Evolutionary conservation across 2,797 vertebrate species (phyloP), one percentile per base, ranked within the genome.

Genomic region (Zalophus californianus): DNA sequence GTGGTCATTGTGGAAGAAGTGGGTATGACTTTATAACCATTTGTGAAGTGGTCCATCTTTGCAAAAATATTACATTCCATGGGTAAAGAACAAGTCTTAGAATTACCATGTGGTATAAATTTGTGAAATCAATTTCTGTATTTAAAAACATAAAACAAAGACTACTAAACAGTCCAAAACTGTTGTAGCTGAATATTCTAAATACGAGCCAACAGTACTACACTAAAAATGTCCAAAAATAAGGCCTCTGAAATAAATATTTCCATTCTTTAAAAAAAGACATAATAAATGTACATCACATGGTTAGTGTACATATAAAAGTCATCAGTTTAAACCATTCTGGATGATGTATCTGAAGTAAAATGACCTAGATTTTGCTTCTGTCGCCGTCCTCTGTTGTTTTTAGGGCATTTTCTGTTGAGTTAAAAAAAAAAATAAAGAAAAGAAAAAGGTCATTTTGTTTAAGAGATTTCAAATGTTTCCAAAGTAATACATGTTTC

Each of bases 331-430:
- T 99, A 99, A 99, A 99, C 99, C 99, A 99, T 99, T 98, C 99
- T 99, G 98, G 99, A 99, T 98, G 99, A 99, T 23, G 99, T 99
- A 98, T 99, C 99, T 98, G 99, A 99, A 97, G 99, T 99, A 99
- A 99, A 99, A 99, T 99, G 99, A 98, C 99, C 99, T 84, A 99
- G 98, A 98, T 99, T 99, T 97, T 99, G 99, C 99, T 99, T 99
- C 98, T 99, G 99, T 93, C 99, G 99, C 72, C 99, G 99, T 92
- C 99, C 99, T 98, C 99, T 99, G 97, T 99, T 99, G 98, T 99
- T 99, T 98, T 99, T 99, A 20, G 99, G 99, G 98, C 99, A 99
- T 99, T 99, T 99, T 99, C 99, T 99, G 98, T 98, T 94, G 58
- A 38, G 68, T 90, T 66, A 92, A 96, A 91, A 85, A 85, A 60